Evolutionary conservation across 2,113 vertebrate species (phyloP).

Genomic region (Bambusicola thoracicus): DNA sequence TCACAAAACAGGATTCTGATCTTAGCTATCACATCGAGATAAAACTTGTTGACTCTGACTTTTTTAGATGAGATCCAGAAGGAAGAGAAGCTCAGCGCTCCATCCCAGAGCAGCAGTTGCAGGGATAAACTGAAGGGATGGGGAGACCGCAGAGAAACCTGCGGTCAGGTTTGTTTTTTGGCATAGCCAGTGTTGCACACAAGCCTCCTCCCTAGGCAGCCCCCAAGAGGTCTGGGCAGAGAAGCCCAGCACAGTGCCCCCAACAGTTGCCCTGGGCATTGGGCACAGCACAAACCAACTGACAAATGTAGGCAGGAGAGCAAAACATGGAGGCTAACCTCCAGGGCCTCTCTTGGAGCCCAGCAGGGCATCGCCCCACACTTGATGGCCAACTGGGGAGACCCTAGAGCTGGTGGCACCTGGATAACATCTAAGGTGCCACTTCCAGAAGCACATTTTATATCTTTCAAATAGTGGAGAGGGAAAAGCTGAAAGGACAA

Average conservation of each 20-base stretch:
- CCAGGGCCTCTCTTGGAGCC: neutral
- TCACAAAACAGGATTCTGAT: neutral
- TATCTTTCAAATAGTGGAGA: neutral
- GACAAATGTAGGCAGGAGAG: neutral
- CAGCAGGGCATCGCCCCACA: neutral
- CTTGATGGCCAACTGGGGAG: neutral
- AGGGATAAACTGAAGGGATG: neutral
- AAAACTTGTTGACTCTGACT: neutral
- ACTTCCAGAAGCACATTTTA: neutral
- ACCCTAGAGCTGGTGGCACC: neutral
- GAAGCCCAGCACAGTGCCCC: neutral
- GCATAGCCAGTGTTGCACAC: neutral
- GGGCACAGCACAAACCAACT: neutral
- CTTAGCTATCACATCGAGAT: neutral
- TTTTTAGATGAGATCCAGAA: neutral
- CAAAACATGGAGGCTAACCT: neutral
- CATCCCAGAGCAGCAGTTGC: neutral
- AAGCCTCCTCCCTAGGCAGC: neutral
- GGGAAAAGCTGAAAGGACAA: neutral
- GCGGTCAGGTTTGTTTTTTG: neutral
- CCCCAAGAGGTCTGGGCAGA: neutral
- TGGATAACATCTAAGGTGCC: neutral
- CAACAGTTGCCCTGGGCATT: neutral
- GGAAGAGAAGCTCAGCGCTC: neutral
- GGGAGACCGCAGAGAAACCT: neutral